Evolutionary conservation across 2,113 vertebrate genomes (phyloP).

Genomic region (Prunella himalayana): DNA sequence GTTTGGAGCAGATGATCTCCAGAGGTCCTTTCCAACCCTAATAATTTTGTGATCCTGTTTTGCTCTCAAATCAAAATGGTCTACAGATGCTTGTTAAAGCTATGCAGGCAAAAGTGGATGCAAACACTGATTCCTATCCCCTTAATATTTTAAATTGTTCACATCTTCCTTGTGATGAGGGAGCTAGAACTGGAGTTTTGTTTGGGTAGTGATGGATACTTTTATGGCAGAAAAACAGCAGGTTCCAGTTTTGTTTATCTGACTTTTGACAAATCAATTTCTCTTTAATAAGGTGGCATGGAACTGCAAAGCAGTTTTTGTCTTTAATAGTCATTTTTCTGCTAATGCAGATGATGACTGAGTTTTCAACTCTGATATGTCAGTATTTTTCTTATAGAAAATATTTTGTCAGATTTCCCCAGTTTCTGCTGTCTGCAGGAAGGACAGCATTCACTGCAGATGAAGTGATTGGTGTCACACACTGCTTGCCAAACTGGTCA

Average conservation of each 20-base stretch:
- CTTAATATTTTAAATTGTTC: not conserved
- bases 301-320: not conserved
- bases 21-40: not conserved
- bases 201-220: not conserved
- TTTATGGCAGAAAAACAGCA: not conserved
- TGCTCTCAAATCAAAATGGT: not conserved
- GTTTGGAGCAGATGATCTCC: not conserved
- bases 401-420: not conserved
- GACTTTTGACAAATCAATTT: not conserved
- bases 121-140: fast-evolving
- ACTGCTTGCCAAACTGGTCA: not conserved
- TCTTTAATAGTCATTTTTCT: not conserved
- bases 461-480: not conserved
- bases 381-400: not conserved
- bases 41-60: not conserved
- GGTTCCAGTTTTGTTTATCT: not conserved
- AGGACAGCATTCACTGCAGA: not conserved
- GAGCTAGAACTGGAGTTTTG: not conserved
- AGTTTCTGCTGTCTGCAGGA: not conserved
- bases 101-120: fast-evolving
- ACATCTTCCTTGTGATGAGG: fast-evolving
- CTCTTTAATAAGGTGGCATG: not conserved
- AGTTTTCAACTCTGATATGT: not conserved
- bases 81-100: not conserved
- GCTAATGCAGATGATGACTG: not conserved